Percentiles rank a stretch among this genome's conserved stretches.
phyloP scores from a whole-genome alignment of 2,888 invertebrate genomes.

The Philereme vetulata region DNA sequence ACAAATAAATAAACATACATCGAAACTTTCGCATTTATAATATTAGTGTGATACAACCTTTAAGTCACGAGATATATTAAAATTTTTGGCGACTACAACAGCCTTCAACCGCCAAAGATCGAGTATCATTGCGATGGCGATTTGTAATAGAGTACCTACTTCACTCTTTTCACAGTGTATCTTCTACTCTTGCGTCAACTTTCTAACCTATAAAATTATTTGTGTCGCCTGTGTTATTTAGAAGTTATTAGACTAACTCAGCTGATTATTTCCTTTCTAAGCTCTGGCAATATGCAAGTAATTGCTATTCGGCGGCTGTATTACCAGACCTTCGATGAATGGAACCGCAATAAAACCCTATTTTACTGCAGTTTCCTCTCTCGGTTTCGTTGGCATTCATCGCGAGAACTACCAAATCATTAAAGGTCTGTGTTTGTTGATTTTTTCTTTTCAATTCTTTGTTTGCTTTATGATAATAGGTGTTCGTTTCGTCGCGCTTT shows the following conservation, averaged over 20 bases:
- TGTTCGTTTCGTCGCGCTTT: conserved; percentile 72
- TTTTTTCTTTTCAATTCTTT: conserved; percentile 68
- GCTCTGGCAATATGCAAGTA: conserved; percentile 44
- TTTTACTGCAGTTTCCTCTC: conserved; percentile 78
- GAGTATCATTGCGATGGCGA: too few relatives aligned
- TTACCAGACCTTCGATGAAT: conserved; percentile 56
- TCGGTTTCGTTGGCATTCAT: conserved; percentile 74
- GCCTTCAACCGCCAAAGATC: too few relatives aligned
- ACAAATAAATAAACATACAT: too few relatives aligned
- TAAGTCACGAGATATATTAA: too few relatives aligned
- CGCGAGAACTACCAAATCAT: conserved; percentile 77
- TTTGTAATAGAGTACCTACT: too few relatives aligned
- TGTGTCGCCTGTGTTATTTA: too few relatives aligned
- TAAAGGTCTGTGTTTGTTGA: conserved; percentile 76
- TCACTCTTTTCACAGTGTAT: too few relatives aligned
- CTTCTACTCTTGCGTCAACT: too few relatives aligned
- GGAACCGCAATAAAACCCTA: conserved; percentile 70
- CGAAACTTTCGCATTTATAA: too few relatives aligned
- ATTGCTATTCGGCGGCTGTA: conserved; percentile 56
- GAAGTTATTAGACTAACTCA: not conserved
- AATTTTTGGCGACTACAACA: too few relatives aligned
- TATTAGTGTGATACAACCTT: too few relatives aligned
- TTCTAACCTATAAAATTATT: too few relatives aligned
- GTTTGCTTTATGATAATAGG: conserved; percentile 83
- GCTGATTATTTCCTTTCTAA: not conserved